Percentiles rank a stretch among this genome's conserved stretches.
Conservation (phyloP, 2,797 vertebrate species). For the Micromesistius poutassou region DNA sequence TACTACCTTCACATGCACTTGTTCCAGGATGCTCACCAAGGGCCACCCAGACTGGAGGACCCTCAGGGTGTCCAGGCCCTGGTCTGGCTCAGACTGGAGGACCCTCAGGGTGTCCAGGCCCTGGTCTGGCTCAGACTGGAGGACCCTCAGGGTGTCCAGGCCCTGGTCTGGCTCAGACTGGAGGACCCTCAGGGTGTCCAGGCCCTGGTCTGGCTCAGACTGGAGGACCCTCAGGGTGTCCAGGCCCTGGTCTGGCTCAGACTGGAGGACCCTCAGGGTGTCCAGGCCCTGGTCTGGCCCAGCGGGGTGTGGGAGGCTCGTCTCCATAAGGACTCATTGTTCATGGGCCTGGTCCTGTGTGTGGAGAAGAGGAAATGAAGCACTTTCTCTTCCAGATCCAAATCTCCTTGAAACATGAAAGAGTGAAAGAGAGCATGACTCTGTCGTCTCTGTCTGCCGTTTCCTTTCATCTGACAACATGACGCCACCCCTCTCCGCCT, state of each 20-base stretch:
- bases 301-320: neutral
- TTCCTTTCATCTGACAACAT: neutral
- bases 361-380: neutral
- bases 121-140: neutral
- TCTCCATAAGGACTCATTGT: neutral
- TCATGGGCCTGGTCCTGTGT: neutral
- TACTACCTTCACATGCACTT: conserved; percentile 31
- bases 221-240: conserved; percentile 25
- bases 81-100: neutral
- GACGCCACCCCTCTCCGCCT: neutral
- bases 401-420: neutral
- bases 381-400: neutral
- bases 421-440: neutral
- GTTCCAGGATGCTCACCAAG: conserved; percentile 55
- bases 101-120: conserved; percentile 24
- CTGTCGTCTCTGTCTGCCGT: neutral
- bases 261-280: conserved; percentile 24
- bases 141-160: conserved; percentile 25
- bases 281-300: neutral
- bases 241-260: conserved; percentile 1
- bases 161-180: neutral
- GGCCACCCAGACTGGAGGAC: conserved; percentile 33
- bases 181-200: conserved; percentile 24
- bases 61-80: conserved; percentile 15
- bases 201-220: neutral